Base-by-base conservation (phyloP, 2,113 vertebrate species). In the Astur gentilis region DNA sequence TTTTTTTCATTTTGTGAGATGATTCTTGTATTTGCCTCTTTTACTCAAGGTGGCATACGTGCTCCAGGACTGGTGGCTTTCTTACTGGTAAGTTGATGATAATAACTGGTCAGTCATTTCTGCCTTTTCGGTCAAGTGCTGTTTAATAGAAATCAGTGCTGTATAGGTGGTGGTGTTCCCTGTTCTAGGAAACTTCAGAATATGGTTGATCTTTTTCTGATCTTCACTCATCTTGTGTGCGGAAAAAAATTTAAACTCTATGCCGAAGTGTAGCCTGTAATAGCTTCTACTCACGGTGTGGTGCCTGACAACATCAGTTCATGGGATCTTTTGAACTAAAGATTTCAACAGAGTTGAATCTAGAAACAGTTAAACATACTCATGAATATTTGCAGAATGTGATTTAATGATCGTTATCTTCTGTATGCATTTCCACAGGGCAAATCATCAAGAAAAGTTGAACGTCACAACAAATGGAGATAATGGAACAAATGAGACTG, bases 11-110 rank as follows among this genome's bases (percentile, higher is more conserved):
- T 94, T 90, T 82, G 42, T 80, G 55, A 83, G 60, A 69, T 73
- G 10, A 36, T 36, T 62, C 21, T 77, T 50, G 2, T 96, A 16
- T 96, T 91, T 97, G 11, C 36, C 54, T 95, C 40, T 90, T 91
- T 69, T 89, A 36, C 57, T 93, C 5, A 86, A 99, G 99, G 97
- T 98, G 23, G 76, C 98, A 13, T 99, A 98, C 82, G 95, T 99
- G 61, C 96, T 99, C 52, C 99, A 99, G 92, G 99, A 99, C 92
- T 99, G 99, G 99, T 99, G 99, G 99, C 98, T 99, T 93, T 99
- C 99, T 27, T 98, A 99, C 87, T 99, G 99, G 99, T 99, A 93
- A 98, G 98, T 97, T 89, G 54, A 57, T 82, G 20, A n/a, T 81
- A 58, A 36, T 38, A 83, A 99, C 78, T 99, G 99, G 98, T 99